Base-by-base conservation (phyloP, 2,113 vertebrate genomes). In the Odontesthes bonariensis region DNA sequence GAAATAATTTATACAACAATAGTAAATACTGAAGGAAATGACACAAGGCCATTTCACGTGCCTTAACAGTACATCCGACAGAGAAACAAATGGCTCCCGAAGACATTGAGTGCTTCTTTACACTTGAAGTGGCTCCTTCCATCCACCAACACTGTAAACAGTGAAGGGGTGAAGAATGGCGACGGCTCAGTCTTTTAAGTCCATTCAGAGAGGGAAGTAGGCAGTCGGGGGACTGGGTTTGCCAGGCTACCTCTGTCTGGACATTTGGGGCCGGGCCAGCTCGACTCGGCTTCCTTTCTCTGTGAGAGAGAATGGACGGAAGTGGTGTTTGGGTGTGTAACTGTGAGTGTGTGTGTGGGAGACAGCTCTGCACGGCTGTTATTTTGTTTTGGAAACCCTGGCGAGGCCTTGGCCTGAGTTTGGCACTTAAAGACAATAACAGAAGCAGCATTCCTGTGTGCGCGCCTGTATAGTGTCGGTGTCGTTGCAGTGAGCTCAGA, bases 281-380 rank as follows among this genome's bases (percentile, higher is more conserved):
- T 79, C 60, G 1, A 68, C 77, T 85, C 78, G 27, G 77, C 86
- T 91, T 91, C 91, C 91, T 89, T 51, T 83, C 88, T 88, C 83
- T 81, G 85, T 83, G 69, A 32, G 61, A 86, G 84, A 91, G 91
- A 92, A 92, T 92, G 83, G 89, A 82, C 86, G 91, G 91, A 92
- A 91, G 85, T 81, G 76, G 52, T 46, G 68, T 57, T 35, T 52
- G 62, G 46, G 76, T 73, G 68, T 79, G 63, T 67, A n/a, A 57
- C 32, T 44, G 78, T 33, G 57, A 46, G 60, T 44, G 67, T 38
- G 81, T 54, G 75, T 52, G 84, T 71, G 53, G 32, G 66, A 51
- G 70, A 20, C 27, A 55, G 68, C 61, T 78, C 49, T 63, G 70
- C 82, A 85, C 22, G 82, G 80, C 79, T 89, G 87, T 86, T 85